Evolutionary conservation across 53 echinoderm and acorn worm species (phyloP).

Genomic region (Luidia sarsii): DNA sequence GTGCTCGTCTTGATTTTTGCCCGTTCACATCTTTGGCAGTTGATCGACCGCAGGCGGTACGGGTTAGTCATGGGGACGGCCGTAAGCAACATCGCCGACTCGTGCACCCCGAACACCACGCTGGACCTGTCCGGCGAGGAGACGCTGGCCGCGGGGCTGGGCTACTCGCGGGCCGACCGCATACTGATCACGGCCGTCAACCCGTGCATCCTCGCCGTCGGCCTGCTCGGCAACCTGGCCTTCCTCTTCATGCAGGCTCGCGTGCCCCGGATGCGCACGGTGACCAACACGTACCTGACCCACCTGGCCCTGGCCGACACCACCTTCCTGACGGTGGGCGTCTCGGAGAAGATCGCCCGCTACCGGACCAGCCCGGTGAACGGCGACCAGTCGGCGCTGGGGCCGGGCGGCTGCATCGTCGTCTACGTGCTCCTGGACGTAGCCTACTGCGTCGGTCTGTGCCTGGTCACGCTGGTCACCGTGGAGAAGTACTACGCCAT

Average conservation of each 20-base stretch:
- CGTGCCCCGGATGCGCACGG: conserved; percentile 66
- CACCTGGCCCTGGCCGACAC: conserved; percentile 72
- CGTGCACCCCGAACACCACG: neutral
- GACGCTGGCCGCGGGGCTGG: neutral
- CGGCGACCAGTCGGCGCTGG: conserved; percentile 47
- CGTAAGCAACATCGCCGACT: conserved; percentile 4
- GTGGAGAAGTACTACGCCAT: conserved; percentile 75
- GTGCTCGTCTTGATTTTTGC: too few species aligned
- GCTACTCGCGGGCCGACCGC: conserved; percentile 24
- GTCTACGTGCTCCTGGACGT: conserved; percentile 54
- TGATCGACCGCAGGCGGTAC: too few species aligned
- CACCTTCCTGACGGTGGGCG: conserved; percentile 47
- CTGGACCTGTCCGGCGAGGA: neutral
- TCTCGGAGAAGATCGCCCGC: conserved; percentile 68
- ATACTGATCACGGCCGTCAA: conserved; percentile 64
- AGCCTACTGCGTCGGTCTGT: conserved; percentile 47
- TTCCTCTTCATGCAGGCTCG: conserved; percentile 65
- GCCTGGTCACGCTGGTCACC: conserved; percentile 63
- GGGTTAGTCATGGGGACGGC: neutral
- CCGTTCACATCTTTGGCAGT: too few species aligned
- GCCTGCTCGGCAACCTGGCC: conserved; percentile 62
- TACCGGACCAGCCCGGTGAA: conserved; percentile 51
- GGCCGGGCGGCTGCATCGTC: conserved; percentile 52
- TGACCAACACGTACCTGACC: conserved; percentile 75
- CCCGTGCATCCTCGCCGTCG: conserved; percentile 62